These are phyloP conservation scores for Oryzias curvinotus DNA, from an alignment of 2,113 vertebrate genomes.

Conservation along the genomic window DNA sequence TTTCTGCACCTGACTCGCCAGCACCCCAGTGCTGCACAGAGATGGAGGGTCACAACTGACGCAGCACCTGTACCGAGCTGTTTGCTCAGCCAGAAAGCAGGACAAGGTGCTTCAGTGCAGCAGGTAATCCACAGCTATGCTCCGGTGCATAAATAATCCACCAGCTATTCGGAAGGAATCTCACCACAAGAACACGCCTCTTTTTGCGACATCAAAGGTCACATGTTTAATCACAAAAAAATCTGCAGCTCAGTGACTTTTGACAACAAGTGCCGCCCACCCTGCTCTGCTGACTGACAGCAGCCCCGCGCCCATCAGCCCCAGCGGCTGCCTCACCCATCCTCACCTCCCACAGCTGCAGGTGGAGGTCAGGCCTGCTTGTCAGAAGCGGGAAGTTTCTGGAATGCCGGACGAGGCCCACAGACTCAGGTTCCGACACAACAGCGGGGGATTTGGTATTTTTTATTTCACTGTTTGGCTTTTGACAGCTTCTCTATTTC, in stretches of 20 bases:
- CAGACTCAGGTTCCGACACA: slow-evolving; percentile 55
- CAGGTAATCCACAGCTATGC: slow-evolving; percentile 9
- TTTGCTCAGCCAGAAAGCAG: not conserved
- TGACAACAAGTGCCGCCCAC: no score
- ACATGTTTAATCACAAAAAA: no score
- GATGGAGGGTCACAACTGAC: slow-evolving; percentile 2
- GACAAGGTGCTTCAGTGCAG: slow-evolving; percentile 39
- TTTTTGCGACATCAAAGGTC: no score
- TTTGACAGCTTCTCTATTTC: slow-evolving; percentile 28
- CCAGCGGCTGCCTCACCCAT: slow-evolving; percentile 39
- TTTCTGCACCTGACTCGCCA: slow-evolving; percentile 1
- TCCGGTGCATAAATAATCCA: slow-evolving; percentile 2
- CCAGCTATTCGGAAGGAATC: slow-evolving; percentile 1
- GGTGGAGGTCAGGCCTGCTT: not conserved
- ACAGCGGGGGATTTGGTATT: slow-evolving; percentile 8
- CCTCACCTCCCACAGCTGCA: slow-evolving; percentile 28
- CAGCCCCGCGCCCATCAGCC: not conserved
- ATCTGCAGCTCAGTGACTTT: no score
- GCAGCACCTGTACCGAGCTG: not conserved
- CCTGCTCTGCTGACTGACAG: not conserved
- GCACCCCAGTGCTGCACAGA: slow-evolving; percentile 1
- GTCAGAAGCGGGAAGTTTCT: slow-evolving; percentile 5
- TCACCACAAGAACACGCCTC: no score
- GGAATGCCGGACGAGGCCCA: slow-evolving; percentile 19
- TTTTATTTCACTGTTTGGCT: slow-evolving; percentile 25